Percentiles rank a stretch among this genome's conserved stretches.
Conservation (phyloP, 2,113 vertebrate genomes). For the Ciconia stormi region DNA sequence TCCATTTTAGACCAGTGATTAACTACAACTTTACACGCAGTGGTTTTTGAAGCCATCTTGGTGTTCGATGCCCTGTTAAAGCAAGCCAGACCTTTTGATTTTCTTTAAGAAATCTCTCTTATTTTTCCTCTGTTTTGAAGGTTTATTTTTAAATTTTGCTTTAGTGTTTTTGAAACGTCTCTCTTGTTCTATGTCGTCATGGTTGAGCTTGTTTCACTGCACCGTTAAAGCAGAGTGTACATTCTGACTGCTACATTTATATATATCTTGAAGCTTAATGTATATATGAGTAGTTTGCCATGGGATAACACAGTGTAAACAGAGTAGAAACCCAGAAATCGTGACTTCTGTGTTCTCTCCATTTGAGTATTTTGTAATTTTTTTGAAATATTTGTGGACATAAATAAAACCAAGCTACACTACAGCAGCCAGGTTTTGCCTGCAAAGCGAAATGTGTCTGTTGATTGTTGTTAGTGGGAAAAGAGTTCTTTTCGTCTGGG, state of each 20-base stretch:
- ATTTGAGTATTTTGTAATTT: conserved; percentile 99
- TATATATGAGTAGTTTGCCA: conserved; percentile 99
- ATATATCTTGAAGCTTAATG: conserved; percentile 99
- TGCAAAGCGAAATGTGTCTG: conserved; percentile 17
- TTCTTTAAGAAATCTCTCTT: conserved; percentile 48
- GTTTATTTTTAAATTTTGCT: conserved; percentile 68
- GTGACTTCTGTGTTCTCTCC: conserved; percentile 99
- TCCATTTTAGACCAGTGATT: neutral
- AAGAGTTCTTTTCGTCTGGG: neutral
- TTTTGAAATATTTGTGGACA: conserved; percentile 99
- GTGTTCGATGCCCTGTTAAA: conserved; percentile 50
- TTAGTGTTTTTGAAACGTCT: conserved; percentile 85
- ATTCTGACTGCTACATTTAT: conserved; percentile 97
- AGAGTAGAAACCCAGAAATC: conserved; percentile 98
- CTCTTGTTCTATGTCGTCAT: conserved; percentile 95
- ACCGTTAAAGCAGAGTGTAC: conserved; percentile 90
- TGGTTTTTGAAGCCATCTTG: conserved; percentile 38
- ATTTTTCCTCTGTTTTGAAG: conserved; percentile 10
- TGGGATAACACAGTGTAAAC: conserved; percentile 99
- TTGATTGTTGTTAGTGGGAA: conserved; percentile 1
- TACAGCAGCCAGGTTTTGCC: conserved; percentile 76
- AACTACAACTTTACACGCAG: conserved; percentile 27
- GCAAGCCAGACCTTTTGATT: conserved; percentile 26
- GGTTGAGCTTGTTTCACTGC: conserved; percentile 92
- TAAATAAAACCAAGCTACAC: conserved; percentile 99